Percentiles rank a stretch among this genome's conserved stretches.
Evolutionary conservation across 2,113 vertebrate species (phyloP).

Genomic region (Psettodes erumei): DNA sequence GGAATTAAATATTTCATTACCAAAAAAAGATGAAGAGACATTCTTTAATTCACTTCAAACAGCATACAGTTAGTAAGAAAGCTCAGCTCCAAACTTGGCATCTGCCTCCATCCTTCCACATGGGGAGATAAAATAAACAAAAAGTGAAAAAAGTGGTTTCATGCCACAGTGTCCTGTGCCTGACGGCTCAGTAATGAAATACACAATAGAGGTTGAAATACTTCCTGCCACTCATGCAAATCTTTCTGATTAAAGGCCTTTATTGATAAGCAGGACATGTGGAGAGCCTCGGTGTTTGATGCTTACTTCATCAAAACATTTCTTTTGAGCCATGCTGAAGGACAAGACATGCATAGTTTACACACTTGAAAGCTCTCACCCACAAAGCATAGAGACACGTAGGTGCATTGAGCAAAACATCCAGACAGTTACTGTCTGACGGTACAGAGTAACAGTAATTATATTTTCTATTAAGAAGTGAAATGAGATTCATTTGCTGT

Average conservation of each 20-base stretch:
- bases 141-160: slow-evolving; percentile 37
- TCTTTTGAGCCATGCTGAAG: slow-evolving; percentile 18
- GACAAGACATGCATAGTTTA: slow-evolving; percentile 42
- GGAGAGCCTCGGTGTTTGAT: slow-evolving; percentile 50
- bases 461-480: neutral
- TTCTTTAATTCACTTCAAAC: slow-evolving; percentile 80
- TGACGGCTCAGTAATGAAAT: slow-evolving; percentile 33
- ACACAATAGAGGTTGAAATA: slow-evolving; percentile 47
- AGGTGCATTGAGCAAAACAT: neutral
- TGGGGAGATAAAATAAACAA: slow-evolving; percentile 59
- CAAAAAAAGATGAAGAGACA: slow-evolving; percentile 71
- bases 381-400: slow-evolving; percentile 3
- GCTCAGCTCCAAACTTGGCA: slow-evolving; percentile 58
- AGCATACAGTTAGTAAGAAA: slow-evolving; percentile 70
- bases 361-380: slow-evolving; percentile 33
- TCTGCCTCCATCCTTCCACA: slow-evolving; percentile 66
- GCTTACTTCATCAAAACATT: slow-evolving; percentile 52
- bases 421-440: neutral
- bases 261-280: slow-evolving; percentile 53
- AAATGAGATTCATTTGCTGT: slow-evolving; percentile 2
- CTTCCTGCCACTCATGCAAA: slow-evolving; percentile 19
- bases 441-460: neutral
- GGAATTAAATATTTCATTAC: slow-evolving; percentile 83
- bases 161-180: slow-evolving; percentile 1
- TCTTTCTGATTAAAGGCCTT: slow-evolving; percentile 46